Percentiles rank a stretch among this genome's conserved stretches.
Conservation (phyloP, 92 coral and sea anemone species). For the Isaurus tuberculatus region DNA sequence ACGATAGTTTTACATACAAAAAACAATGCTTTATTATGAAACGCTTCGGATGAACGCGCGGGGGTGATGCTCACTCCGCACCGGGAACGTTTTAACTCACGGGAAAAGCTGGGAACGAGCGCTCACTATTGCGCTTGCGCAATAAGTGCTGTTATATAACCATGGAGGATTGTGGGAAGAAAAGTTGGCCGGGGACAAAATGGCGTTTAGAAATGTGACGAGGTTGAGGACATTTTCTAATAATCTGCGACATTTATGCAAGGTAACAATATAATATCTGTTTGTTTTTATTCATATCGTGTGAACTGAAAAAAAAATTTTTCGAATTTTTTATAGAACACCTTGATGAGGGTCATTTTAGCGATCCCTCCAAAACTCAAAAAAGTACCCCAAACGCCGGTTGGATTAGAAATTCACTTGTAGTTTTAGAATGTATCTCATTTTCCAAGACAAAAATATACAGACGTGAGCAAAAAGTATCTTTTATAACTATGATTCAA, state of each 20-base stretch:
- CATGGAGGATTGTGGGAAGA: slow-evolving; percentile 62
- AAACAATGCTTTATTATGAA: too few relatives aligned
- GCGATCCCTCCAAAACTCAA: neutral
- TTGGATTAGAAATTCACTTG: neutral
- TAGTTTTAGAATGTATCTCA: neutral
- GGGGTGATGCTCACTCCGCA: neutral
- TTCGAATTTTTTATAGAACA: neutral
- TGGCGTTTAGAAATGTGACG: slow-evolving; percentile 93
- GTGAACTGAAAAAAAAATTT: neutral
- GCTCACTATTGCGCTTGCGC: slow-evolving; percentile 65
- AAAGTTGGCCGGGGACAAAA: slow-evolving; percentile 76
- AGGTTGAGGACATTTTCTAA: slow-evolving; percentile 78
- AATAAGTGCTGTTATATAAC: slow-evolving; percentile 38
- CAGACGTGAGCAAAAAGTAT: neutral
- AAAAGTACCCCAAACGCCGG: neutral
- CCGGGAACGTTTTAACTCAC: neutral
- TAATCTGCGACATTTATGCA: slow-evolving; percentile 73
- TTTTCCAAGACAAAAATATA: neutral
- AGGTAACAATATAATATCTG: slow-evolving; percentile 51
- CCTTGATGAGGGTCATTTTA: neutral
- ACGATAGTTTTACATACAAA: too few relatives aligned
- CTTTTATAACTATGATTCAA: too few relatives aligned
- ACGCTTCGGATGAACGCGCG: too few relatives aligned
- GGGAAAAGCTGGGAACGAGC: neutral
- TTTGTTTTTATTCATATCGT: neutral